Percentiles rank a stretch among this genome's conserved stretches.
Evolutionary conservation across 2,888 invertebrate species (phyloP).

Genomic region (Camponotus fellah): DNA sequence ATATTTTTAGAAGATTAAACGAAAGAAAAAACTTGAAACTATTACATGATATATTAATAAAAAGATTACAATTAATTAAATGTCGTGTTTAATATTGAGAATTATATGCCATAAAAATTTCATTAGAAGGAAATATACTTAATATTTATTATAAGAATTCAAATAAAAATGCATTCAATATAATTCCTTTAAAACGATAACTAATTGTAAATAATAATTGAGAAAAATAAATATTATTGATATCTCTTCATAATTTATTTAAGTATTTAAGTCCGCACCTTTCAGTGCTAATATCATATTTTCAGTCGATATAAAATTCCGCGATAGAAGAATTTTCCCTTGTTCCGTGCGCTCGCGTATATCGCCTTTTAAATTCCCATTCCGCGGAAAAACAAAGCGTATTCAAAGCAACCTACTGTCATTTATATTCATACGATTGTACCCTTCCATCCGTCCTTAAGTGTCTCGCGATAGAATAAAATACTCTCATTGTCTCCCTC

Average conservation of each 20-base stretch:
- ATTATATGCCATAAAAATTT: neutral
- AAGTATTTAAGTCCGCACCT: slow-evolving; percentile 19
- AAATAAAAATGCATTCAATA: neutral
- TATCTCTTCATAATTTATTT: slow-evolving; percentile 3
- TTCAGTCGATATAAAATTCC: slow-evolving; percentile 49
- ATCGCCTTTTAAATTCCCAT: slow-evolving; percentile 67
- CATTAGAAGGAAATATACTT: neutral
- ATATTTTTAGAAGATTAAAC: neutral
- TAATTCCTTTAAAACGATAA: slow-evolving; percentile 1
- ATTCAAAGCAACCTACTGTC: slow-evolving; percentile 68
- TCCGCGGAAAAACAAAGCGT: slow-evolving; percentile 66
- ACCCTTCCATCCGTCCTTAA: slow-evolving; percentile 61
- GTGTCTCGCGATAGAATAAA: slow-evolving; percentile 71
- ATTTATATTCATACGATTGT: slow-evolving; percentile 70
- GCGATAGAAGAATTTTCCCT: slow-evolving; percentile 27
- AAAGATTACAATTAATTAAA: slow-evolving; percentile 21
- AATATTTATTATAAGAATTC: neutral
- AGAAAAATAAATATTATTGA: neutral
- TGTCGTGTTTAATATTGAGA: neutral
- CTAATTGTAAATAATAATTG: slow-evolving; percentile 20
- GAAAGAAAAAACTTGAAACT: neutral
- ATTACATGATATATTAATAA: neutral
- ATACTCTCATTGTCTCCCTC: slow-evolving; percentile 61
- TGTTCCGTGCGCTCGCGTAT: slow-evolving; percentile 24
- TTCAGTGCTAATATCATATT: slow-evolving; percentile 20